phyloP scores from a whole-genome alignment of 1,140 invertebrate species.

The Drosophila sturtevanti region DNA sequence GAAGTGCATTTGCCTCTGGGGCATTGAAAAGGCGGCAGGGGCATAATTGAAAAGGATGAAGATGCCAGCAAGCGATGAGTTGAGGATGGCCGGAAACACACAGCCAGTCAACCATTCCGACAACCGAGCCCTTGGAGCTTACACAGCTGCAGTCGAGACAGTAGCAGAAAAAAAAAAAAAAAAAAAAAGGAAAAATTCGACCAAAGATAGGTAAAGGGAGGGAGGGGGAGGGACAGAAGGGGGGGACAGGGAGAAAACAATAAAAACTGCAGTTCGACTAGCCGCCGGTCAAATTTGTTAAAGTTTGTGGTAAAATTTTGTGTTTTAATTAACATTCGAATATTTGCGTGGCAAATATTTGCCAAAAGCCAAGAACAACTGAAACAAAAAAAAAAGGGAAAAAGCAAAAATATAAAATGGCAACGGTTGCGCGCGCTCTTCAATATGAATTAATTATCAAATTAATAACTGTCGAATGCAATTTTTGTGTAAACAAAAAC shows the following conservation, averaged over 20 bases:
- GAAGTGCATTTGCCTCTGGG: slow-evolving; percentile 22
- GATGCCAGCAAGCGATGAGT: slow-evolving; percentile 36
- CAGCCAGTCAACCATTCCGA: slow-evolving; percentile 13
- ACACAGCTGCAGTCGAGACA: slow-evolving; percentile 22
- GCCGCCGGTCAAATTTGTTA: slow-evolving; percentile 32
- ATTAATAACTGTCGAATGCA: slow-evolving; percentile 12
- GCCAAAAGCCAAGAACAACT: not conserved
- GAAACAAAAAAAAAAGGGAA: not conserved
- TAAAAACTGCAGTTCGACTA: slow-evolving; percentile 32
- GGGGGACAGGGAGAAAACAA: not conserved
- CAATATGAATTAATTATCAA: slow-evolving; percentile 6
- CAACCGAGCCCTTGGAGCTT: slow-evolving; percentile 37
- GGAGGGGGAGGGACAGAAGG: not conserved
- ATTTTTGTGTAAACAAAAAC: slow-evolving; percentile 15
- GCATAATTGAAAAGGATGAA: slow-evolving; percentile 77
- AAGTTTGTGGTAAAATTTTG: slow-evolving; percentile 32
- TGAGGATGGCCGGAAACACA: slow-evolving; percentile 62
- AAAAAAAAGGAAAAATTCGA: too few relatives aligned
- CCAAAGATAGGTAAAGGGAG: too few relatives aligned
- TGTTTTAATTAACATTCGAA: slow-evolving; percentile 50
- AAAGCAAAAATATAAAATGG: slow-evolving; percentile 19
- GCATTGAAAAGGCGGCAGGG: slow-evolving; percentile 23
- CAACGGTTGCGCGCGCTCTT: not conserved
- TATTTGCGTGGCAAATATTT: slow-evolving; percentile 30
- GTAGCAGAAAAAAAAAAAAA: slow-evolving; percentile 7